Conservation (phyloP, 1,140 invertebrate species). For the Saccostrea cuccullata region DNA sequence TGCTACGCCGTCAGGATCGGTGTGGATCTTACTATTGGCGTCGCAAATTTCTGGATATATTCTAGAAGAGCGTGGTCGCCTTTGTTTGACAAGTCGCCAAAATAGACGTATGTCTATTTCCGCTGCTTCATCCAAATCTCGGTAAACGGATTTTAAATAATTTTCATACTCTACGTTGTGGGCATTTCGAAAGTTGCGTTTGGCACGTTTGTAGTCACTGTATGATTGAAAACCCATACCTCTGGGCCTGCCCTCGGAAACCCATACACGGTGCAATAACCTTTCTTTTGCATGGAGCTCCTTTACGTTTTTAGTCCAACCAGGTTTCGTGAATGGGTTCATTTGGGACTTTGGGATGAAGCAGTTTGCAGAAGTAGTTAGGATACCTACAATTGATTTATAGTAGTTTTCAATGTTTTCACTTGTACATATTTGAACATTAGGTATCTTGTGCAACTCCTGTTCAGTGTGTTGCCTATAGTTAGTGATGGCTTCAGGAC, state of each 20-base stretch:
- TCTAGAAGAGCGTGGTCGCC: background rate
- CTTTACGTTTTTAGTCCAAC: background rate
- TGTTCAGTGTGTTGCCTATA: background rate
- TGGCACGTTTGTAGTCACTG: slow-evolving; percentile 37
- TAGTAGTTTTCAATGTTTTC: too few species aligned
- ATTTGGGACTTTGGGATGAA: background rate
- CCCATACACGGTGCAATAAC: background rate
- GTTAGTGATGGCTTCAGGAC: background rate
- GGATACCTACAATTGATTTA: background rate
- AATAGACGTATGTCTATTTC: too few species aligned
- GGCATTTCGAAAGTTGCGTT: slow-evolving; percentile 15
- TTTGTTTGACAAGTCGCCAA: background rate
- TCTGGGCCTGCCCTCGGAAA: slow-evolving; percentile 19
- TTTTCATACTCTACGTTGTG: slow-evolving; percentile 3
- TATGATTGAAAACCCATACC: background rate
- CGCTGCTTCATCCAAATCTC: too few species aligned
- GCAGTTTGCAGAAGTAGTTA: background rate
- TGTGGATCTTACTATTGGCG: too few species aligned
- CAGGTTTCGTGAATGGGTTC: slow-evolving; percentile 41
- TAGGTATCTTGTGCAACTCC: background rate
- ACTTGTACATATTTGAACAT: too few species aligned
- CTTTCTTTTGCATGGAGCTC: background rate
- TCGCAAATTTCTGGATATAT: too few species aligned
- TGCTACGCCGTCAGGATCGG: too few species aligned
- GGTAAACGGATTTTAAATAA: too few species aligned